phyloP scores from a whole-genome alignment of 2,113 vertebrate species.

The Cromileptes altivelis region DNA sequence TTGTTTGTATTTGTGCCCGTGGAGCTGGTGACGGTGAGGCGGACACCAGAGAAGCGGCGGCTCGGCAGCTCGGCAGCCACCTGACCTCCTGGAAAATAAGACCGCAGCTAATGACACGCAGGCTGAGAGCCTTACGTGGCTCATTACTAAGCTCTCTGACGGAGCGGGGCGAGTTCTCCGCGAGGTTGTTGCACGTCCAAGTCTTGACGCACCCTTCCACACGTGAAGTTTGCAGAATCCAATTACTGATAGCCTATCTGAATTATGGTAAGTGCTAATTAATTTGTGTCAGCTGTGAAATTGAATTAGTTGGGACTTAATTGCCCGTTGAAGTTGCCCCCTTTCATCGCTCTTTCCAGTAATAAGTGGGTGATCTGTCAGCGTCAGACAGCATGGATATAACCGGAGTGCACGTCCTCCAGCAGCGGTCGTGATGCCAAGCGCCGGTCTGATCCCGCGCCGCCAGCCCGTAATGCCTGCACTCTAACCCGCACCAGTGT shows the following conservation, averaged over 20 bases:
- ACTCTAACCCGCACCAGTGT: conserved; percentile 62
- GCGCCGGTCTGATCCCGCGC: conserved; percentile 54
- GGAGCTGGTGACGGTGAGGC: conserved; percentile 47
- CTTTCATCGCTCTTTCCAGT: neutral
- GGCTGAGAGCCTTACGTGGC: conserved; percentile 42
- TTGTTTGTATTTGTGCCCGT: neutral
- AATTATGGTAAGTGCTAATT: conserved; percentile 31
- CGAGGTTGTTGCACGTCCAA: conserved; percentile 28
- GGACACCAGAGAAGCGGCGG: conserved; percentile 77
- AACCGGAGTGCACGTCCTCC: conserved; percentile 23
- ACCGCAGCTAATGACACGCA: conserved; percentile 63
- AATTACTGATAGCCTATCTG: neutral
- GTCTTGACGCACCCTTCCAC: conserved; percentile 13
- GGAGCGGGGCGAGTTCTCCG: conserved; percentile 11
- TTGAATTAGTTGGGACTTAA: conserved; percentile 15
- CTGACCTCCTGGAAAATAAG: conserved; percentile 77
- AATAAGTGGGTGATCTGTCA: conserved; percentile 25
- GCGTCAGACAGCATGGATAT: conserved; percentile 45
- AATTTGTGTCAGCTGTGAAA: conserved; percentile 19
- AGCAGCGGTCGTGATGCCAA: conserved; percentile 58
- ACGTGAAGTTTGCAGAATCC: conserved; percentile 38
- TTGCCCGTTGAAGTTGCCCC: conserved; percentile 10
- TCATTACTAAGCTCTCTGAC: conserved; percentile 42
- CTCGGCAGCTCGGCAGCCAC: conserved; percentile 60
- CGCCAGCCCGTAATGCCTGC: conserved; percentile 44